These are phyloP conservation scores for Antigone vipio DNA, from an alignment of 2,113 vertebrate genomes.

Conservation along the genomic window DNA sequence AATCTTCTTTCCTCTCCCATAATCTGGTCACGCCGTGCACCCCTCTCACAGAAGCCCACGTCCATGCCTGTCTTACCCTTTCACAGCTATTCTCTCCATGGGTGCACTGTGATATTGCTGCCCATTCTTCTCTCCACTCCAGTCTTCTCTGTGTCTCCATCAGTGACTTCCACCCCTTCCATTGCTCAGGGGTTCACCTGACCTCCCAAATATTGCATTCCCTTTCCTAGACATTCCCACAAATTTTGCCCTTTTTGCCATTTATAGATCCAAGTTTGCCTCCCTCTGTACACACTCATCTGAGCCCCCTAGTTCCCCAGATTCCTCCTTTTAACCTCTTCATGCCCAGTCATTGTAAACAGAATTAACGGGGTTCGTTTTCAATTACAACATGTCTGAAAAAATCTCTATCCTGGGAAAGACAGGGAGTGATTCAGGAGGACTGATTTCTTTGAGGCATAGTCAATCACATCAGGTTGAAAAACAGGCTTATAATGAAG, in stretches of 20 bases:
- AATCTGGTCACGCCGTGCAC: neutral
- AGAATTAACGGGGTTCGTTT: neutral
- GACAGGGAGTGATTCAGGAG: neutral
- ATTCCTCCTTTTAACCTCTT: neutral
- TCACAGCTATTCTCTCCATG: neutral
- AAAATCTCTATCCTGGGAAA: neutral
- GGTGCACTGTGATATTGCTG: neutral
- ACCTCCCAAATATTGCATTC: neutral
- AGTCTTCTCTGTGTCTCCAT: neutral
- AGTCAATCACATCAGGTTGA: neutral
- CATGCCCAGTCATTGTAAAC: neutral
- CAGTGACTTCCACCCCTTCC: neutral
- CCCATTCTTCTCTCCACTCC: neutral
- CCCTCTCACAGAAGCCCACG: neutral
- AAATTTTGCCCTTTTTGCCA: neutral
- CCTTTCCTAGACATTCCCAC: neutral
- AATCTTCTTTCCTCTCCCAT: neutral
- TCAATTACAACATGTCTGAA: neutral
- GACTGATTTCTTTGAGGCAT: neutral
- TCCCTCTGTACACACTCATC: neutral
- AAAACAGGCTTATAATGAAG: neutral
- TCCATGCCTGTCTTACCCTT: neutral
- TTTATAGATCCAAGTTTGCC: neutral
- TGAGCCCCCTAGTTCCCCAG: neutral
- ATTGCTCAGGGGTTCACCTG: neutral